phyloP scores from a whole-genome alignment of 2,797 vertebrate genomes.

The Chaetophractus vellerosus region DNA sequence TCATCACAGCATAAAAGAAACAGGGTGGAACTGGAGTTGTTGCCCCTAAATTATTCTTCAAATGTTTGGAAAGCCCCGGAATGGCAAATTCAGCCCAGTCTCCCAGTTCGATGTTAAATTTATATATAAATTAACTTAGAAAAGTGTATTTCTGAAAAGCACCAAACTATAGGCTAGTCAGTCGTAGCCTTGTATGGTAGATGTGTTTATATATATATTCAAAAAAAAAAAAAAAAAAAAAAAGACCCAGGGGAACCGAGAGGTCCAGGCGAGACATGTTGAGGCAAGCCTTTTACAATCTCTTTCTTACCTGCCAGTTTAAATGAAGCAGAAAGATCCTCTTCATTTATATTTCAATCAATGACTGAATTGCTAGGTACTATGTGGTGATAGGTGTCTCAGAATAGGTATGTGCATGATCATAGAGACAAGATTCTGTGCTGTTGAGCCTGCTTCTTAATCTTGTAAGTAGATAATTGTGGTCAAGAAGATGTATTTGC shows the following conservation, averaged over 20 bases:
- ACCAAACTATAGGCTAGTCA: neutral
- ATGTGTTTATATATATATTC: neutral
- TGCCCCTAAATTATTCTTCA: slow-evolving; percentile 39
- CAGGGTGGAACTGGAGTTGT: slow-evolving; percentile 28
- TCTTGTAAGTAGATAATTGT: slow-evolving; percentile 82
- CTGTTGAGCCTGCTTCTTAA: slow-evolving; percentile 71
- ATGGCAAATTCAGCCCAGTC: neutral
- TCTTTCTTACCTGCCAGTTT: slow-evolving; percentile 69
- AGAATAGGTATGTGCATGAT: slow-evolving; percentile 55
- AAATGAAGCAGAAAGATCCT: slow-evolving; percentile 72
- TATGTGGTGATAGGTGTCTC: slow-evolving; percentile 49
- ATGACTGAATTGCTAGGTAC: slow-evolving; percentile 52
- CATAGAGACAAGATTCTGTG: slow-evolving; percentile 36
- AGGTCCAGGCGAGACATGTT: slow-evolving; percentile 76
- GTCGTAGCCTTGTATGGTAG: neutral
- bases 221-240: neutral
- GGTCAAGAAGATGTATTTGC: slow-evolving; percentile 74
- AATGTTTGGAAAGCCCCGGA: slow-evolving; percentile 59
- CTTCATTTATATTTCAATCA: slow-evolving; percentile 68
- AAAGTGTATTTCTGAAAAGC: slow-evolving; percentile 70
- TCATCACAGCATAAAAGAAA: slow-evolving; percentile 5
- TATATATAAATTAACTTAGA: slow-evolving; percentile 57
- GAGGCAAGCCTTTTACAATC: slow-evolving; percentile 72
- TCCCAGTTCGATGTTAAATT: neutral
- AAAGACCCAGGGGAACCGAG: neutral